Conservation (phyloP, 2,888 invertebrate genomes). For the Gandaritis pyraliata region DNA sequence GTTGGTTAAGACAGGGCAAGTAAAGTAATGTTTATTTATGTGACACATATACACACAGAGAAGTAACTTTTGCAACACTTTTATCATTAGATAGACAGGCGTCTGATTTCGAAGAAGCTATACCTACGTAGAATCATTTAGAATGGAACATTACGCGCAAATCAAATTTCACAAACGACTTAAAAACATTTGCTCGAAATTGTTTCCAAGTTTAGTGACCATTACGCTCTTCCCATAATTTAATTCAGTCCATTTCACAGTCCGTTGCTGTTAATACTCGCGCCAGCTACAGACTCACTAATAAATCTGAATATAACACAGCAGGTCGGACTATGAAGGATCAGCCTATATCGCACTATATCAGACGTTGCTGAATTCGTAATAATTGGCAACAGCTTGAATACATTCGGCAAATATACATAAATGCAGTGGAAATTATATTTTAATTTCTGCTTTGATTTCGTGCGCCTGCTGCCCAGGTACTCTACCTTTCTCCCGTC, state of each 20-base stretch:
- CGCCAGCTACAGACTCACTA: conserved; percentile 34
- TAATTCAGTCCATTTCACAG: conserved; percentile 8
- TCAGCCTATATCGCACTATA: conserved; percentile 29
- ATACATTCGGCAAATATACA: conserved; percentile 13
- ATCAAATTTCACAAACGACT: background rate
- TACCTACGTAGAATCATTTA: too few species aligned
- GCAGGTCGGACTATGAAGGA: conserved; percentile 34
- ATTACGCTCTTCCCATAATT: background rate
- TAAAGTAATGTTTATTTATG: too few species aligned
- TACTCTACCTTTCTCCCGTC: too few species aligned
- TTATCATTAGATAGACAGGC: too few species aligned
- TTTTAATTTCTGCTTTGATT: background rate
- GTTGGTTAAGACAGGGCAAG: too few species aligned
- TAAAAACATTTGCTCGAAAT: background rate
- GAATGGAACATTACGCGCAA: too few species aligned
- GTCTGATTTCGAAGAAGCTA: too few species aligned
- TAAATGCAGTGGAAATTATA: conserved; percentile 8
- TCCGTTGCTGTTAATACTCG: conserved; percentile 31
- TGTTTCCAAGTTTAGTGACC: background rate
- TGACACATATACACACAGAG: too few species aligned
- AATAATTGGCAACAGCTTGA: conserved; percentile 38
- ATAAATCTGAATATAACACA: conserved; percentile 34
- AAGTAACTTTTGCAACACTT: too few species aligned
- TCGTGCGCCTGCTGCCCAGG: background rate
- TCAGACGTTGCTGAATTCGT: conserved; percentile 35